Evolutionary conservation across 2,113 vertebrate species (phyloP).

Genomic region (Columbina picui): DNA sequence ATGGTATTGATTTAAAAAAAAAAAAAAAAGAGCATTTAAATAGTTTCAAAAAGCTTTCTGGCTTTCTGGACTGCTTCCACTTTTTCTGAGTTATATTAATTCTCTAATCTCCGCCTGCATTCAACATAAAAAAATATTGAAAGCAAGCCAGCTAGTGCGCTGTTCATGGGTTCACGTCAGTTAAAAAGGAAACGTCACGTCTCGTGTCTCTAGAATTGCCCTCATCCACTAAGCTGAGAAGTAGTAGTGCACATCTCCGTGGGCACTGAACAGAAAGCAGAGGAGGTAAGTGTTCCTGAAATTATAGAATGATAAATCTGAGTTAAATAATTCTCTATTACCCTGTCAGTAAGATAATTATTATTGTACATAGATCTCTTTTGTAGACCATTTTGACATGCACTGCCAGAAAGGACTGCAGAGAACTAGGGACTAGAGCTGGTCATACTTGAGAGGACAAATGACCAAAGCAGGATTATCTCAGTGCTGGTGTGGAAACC

Average conservation of each 20-base stretch:
- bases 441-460: fast-evolving
- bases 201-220: background rate
- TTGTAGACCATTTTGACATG: background rate
- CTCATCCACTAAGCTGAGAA: fast-evolving
- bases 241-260: fast-evolving
- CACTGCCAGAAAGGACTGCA: background rate
- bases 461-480: background rate
- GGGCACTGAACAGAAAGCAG: fast-evolving
- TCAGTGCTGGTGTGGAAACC: background rate
- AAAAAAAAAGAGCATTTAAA: background rate
- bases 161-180: background rate
- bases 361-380: background rate
- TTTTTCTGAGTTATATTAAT: background rate
- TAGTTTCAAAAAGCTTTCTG: background rate
- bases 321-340: background rate
- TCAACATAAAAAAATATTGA: background rate
- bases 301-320: background rate
- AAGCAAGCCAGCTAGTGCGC: background rate
- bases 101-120: background rate
- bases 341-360: background rate
- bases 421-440: background rate
- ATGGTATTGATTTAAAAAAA: background rate
- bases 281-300: background rate
- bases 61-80: background rate
- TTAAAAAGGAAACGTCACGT: background rate